Base-by-base conservation (phyloP, 1,140 invertebrate genomes). In the Phthorimaea operculella region DNA sequence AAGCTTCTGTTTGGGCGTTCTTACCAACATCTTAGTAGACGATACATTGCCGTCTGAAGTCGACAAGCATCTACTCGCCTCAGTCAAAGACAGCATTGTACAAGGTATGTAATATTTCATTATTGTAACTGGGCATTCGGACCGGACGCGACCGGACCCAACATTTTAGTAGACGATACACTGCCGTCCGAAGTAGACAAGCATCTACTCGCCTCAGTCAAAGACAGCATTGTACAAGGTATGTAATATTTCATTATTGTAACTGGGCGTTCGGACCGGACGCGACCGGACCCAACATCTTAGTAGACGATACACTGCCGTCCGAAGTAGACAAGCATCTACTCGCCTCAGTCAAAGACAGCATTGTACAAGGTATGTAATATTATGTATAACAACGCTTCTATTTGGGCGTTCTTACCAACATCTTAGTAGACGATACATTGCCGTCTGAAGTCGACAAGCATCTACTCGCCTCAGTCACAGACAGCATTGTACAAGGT, bases 71-170 rank as follows among this genome's bases (percentile, higher is more conserved):
- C 80, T 99, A 18, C 81, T 99, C 21, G 92, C 92, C 49, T 95
- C 95, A 1, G 97, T 99, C 0, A 95, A 96, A 68, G 98, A 99
- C 77, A 97, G 96, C 3, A 98, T 99, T 64, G 95, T 99, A 47
- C 98, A 95, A 86, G 93, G 85, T 86, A 55, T 34, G 33, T 34
- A n/a, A n/a, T n/a, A n/a, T n/a, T n/a, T n/a, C n/a, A n/a, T n/a
- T n/a, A n/a, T 66, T 99, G 96, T 17, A 99, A 99, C 76, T 99
- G 98, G 98, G 97, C 98, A 0, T 99, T 99, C 86, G 98, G 98
- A 0, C 98, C 98, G 0, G 98, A 99, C 77, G 89, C 92, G 10
- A 96, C 94, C 1, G 97, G 98, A 0, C 98, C 98, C 0, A 99
- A 99, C 82, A 98, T 99, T 84, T 86, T 99, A 1, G 96, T 99